These are phyloP conservation scores for Leucophenga montana DNA, from an alignment of 2,888 invertebrate genomes.

Conservation along the genomic window DNA sequence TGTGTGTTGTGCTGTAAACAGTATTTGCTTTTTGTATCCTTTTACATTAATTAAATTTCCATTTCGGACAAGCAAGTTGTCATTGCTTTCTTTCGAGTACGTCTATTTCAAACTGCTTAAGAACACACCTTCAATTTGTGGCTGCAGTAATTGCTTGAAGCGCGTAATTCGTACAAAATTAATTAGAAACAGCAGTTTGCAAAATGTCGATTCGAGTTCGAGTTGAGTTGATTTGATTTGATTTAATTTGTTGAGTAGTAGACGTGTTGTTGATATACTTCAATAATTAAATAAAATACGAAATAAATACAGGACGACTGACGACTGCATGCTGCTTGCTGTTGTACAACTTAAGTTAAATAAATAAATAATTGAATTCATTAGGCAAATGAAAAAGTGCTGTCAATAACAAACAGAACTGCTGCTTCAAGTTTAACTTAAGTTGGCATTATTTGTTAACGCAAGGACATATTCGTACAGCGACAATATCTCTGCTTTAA, in stretches of 20 bases:
- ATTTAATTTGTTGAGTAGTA: not conserved
- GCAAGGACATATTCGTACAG: too few relatives aligned
- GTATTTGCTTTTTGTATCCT: constrained; percentile 6
- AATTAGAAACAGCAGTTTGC: constrained; percentile 6
- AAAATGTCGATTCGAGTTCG: not conserved
- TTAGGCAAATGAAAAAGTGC: constrained; percentile 50
- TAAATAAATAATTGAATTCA: constrained; percentile 59
- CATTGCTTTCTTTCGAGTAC: too few relatives aligned
- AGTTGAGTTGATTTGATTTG: not conserved
- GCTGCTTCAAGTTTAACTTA: too few relatives aligned
- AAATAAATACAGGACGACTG: too few relatives aligned
- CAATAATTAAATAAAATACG: too few relatives aligned
- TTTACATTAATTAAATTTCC: constrained; percentile 51
- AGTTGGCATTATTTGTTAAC: too few relatives aligned
- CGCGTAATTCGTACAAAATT: constrained; percentile 11
- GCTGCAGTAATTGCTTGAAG: too few relatives aligned
- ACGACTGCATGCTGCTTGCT: too few relatives aligned
- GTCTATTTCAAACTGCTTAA: too few relatives aligned
- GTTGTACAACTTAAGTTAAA: constrained; percentile 40
- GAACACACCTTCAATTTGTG: too few relatives aligned
- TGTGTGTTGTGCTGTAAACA: too few relatives aligned
- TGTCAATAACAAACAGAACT: constrained; percentile 34
- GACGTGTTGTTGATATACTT: not conserved
- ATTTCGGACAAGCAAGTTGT: constrained; percentile 33
- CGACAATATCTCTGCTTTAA: constrained; percentile 33